Conservation (phyloP, 1,140 invertebrate species). For the Drosophila nasuta region DNA sequence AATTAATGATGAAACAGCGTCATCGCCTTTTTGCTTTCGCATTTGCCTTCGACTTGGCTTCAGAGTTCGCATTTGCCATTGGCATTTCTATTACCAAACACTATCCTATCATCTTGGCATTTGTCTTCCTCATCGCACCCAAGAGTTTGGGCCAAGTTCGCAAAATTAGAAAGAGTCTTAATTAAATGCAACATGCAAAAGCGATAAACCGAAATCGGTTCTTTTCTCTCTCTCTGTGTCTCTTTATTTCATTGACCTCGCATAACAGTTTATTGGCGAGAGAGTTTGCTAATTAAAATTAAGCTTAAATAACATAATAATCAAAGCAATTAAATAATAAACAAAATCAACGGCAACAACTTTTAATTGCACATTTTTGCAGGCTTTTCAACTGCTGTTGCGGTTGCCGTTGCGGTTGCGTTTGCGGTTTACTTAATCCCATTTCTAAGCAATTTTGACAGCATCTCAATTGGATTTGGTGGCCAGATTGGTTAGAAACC, state of each 20-base stretch:
- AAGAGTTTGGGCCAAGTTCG: conserved; percentile 17
- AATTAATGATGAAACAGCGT: conserved; percentile 45
- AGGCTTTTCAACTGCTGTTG: neutral
- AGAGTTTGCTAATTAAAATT: conserved; percentile 2
- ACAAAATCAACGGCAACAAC: neutral
- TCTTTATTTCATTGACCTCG: no score
- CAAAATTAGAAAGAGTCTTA: conserved; percentile 50
- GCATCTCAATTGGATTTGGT: conserved; percentile 12
- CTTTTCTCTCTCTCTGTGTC: neutral
- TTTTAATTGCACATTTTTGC: neutral
- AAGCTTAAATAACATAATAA: neutral
- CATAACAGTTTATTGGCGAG: conserved; percentile 1
- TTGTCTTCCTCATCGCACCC: neutral
- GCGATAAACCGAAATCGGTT: conserved; percentile 28
- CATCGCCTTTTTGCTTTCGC: conserved; percentile 5
- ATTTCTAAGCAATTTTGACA: conserved; percentile 15
- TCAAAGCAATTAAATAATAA: neutral
- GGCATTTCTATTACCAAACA: neutral
- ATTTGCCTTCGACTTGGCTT: neutral
- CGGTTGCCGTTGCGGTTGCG: no score
- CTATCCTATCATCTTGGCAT: neutral
- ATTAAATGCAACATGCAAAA: conserved; percentile 51
- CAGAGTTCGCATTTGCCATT: neutral
- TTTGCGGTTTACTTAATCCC: neutral
- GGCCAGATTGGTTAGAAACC: neutral